Conservation (phyloP, 2,797 vertebrate genomes). For the Leuciscus waleckii region DNA sequence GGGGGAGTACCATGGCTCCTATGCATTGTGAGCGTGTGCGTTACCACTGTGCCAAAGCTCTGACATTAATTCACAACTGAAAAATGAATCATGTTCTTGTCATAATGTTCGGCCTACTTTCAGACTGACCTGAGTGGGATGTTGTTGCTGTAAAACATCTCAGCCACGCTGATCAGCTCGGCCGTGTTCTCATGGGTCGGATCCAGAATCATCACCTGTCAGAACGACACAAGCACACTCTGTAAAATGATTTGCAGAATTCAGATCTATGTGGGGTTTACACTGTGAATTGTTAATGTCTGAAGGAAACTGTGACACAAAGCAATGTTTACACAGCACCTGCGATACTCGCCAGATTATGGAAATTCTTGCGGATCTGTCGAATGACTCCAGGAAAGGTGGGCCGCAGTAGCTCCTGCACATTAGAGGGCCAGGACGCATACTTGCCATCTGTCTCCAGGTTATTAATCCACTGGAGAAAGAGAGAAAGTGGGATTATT, state of each 20-base stretch:
- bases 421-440: slow-evolving; percentile 90
- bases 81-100: slow-evolving; percentile 1
- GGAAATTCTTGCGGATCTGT: slow-evolving; percentile 97
- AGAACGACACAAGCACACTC: slow-evolving; percentile 3
- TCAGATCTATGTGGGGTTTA: not conserved
- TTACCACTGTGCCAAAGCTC: not conserved
- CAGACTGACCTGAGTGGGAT: slow-evolving; percentile 91
- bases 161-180: slow-evolving; percentile 90
- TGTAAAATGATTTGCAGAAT: slow-evolving; percentile 16
- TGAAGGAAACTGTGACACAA: not conserved
- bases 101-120: not conserved
- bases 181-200: slow-evolving; percentile 85
- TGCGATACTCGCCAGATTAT: slow-evolving; percentile 87
- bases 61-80: not conserved
- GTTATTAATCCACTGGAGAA: slow-evolving; percentile 95
- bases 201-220: slow-evolving; percentile 92
- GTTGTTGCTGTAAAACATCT: slow-evolving; percentile 98
- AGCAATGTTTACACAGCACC: not conserved
- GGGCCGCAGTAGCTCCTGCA: slow-evolving; percentile 94
- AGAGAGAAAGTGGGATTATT: not conserved
- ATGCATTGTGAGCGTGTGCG: not conserved
- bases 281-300: not conserved
- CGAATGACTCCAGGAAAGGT: slow-evolving; percentile 98
- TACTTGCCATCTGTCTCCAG: slow-evolving; percentile 92
- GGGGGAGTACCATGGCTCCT: not conserved